A percentile compares a stretch with the other conserved stretches of the same genome.
Conservation (phyloP, 2,888 invertebrate species). For the Nymphalis polychloros region DNA sequence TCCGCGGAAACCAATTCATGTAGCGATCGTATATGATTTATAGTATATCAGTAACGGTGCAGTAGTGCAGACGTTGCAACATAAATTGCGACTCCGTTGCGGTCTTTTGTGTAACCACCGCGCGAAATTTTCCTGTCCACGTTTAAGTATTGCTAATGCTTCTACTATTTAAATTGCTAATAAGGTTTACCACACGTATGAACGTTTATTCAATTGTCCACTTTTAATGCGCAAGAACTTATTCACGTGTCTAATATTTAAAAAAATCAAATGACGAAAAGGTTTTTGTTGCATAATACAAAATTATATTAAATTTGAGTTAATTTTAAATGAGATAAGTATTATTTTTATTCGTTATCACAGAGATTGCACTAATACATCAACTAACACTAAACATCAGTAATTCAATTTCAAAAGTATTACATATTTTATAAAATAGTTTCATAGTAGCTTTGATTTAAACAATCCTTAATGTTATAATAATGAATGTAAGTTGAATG, state of each 20-base stretch:
- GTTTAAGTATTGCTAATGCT: slow-evolving; percentile 22
- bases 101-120: slow-evolving; percentile 24
- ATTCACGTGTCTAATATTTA: not conserved
- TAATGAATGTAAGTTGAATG: no score
- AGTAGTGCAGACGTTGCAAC: slow-evolving; percentile 6
- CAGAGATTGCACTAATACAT: no score
- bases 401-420: no score
- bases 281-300: no score
- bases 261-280: not conserved
- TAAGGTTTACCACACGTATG: slow-evolving; percentile 25
- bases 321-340: no score
- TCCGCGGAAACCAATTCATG: slow-evolving; percentile 21
- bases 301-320: no score
- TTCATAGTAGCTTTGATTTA: no score
- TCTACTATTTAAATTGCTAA: slow-evolving; percentile 36
- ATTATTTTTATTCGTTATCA: no score
- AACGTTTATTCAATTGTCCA: slow-evolving; percentile 11
- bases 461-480: no score
- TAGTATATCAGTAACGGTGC: slow-evolving; percentile 2
- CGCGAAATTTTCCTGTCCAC: slow-evolving; percentile 23
- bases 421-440: no score
- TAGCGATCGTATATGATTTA: slow-evolving; percentile 2
- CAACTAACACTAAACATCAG: no score
- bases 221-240: slow-evolving; percentile 4
- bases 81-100: slow-evolving; percentile 10